These are phyloP conservation scores for Trialeurodes vaporariorum DNA, from an alignment of 1,140 invertebrate genomes.

Conservation along the genomic window DNA sequence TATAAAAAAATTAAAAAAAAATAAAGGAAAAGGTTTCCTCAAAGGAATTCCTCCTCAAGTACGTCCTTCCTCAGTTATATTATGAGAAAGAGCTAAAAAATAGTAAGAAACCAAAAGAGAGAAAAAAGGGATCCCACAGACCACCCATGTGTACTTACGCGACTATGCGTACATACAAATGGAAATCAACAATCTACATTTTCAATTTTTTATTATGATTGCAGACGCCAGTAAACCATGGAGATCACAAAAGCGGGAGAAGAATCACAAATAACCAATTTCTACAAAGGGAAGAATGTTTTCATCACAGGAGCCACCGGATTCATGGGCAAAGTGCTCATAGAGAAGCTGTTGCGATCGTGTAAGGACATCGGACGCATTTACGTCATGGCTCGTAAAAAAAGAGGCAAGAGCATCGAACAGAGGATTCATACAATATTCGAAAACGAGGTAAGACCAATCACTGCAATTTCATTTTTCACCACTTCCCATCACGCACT, in stretches of 20 bases:
- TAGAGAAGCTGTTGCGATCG: conserved; percentile 51
- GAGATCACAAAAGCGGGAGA: background rate
- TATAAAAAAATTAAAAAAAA: too few relatives aligned
- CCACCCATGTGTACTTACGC: too few relatives aligned
- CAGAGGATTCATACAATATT: conserved; percentile 49
- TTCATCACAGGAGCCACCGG: conserved; percentile 28
- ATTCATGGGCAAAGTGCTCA: conserved; percentile 50
- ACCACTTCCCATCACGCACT: too few relatives aligned
- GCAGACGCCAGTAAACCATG: background rate
- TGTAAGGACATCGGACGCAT: conserved; percentile 41
- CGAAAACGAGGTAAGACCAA: conserved; percentile 54
- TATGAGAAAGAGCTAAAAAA: too few relatives aligned
- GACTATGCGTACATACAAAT: too few relatives aligned
- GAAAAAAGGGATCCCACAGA: too few relatives aligned
- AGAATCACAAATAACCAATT: conserved; percentile 20
- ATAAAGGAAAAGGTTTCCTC: too few relatives aligned
- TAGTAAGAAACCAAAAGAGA: too few relatives aligned
- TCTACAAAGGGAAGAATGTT: conserved; percentile 38
- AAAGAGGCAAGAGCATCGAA: conserved; percentile 47
- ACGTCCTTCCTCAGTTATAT: too few relatives aligned
- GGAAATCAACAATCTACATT: too few relatives aligned
- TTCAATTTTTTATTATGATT: background rate
- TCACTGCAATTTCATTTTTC: too few relatives aligned
- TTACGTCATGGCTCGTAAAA: conserved; percentile 57
- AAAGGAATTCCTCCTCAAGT: too few relatives aligned